A percentile compares a stretch with the other conserved stretches of the same genome.
Conservation (phyloP, 1,140 invertebrate species). For the Centruroides vittatus region DNA sequence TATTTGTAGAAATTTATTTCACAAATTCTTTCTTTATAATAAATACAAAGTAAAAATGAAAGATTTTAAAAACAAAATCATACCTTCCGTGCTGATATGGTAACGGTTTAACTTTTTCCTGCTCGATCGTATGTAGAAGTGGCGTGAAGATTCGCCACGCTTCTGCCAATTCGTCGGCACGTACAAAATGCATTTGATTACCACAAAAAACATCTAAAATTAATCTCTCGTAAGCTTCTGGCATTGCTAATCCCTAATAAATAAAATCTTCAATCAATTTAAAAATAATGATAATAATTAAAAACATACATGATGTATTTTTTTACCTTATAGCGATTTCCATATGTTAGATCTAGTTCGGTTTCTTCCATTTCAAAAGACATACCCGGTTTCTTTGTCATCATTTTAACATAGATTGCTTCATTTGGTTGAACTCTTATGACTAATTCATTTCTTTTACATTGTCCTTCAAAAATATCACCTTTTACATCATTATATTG, state of each 20-base stretch:
- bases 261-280: not conserved
- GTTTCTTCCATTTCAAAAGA: conserved; percentile 94
- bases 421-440: conserved; percentile 97
- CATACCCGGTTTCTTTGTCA: conserved; percentile 96
- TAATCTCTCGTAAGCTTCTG: conserved; percentile 94
- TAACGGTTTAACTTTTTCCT: conserved; percentile 57
- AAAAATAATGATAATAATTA: not conserved
- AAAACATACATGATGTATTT: not conserved
- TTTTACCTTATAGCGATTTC: conserved; percentile 64
- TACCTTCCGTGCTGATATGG: conserved; percentile 58
- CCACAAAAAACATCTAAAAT: conserved; percentile 96
- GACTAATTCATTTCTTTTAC: conserved; percentile 91
- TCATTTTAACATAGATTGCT: conserved; percentile 96
- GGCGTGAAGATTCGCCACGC: conserved; percentile 99
- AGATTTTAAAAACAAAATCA: conserved; percentile 1
- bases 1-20: no score
- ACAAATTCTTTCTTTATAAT: no score
- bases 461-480: conserved; percentile 76
- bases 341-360: conserved; percentile 93
- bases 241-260: conserved; percentile 60
- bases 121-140: conserved; percentile 75
- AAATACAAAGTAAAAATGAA: no score
- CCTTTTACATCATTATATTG: conserved; percentile 94
- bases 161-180: conserved; percentile 83
- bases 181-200: conserved; percentile 97